phyloP scores from a whole-genome alignment of 1,140 invertebrate genomes.

The Drosophila parabipectinata region DNA sequence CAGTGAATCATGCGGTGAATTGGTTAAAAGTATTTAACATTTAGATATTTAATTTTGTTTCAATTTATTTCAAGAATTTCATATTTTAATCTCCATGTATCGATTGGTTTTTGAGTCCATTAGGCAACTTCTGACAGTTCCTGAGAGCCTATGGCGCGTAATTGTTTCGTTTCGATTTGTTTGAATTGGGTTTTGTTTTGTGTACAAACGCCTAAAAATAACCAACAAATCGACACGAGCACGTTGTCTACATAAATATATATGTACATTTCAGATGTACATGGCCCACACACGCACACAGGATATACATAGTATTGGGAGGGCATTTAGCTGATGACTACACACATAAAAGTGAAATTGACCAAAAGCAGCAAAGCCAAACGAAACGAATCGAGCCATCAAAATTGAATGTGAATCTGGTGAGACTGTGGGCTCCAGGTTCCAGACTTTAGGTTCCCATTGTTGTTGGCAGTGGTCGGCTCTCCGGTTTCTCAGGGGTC shows the following conservation, averaged over 20 bases:
- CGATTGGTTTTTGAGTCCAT: slow-evolving; percentile 38
- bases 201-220: slow-evolving; percentile 68
- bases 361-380: slow-evolving; percentile 60
- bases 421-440: slow-evolving; percentile 11
- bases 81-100: slow-evolving; percentile 3
- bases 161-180: slow-evolving; percentile 56
- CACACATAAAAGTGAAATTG: slow-evolving; percentile 79
- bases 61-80: neutral
- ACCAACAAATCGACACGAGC: slow-evolving; percentile 60
- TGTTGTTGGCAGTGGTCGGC: slow-evolving; percentile 8
- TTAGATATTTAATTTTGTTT: neutral
- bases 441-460: slow-evolving; percentile 16
- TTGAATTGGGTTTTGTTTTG: slow-evolving; percentile 31
- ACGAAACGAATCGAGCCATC: slow-evolving; percentile 56
- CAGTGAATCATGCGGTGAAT: neutral
- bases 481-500: slow-evolving; percentile 33
- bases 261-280: slow-evolving; percentile 11
- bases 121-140: slow-evolving; percentile 32
- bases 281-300: slow-evolving; percentile 5
- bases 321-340: slow-evolving; percentile 74
- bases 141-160: slow-evolving; percentile 42
- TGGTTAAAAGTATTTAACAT: no score
- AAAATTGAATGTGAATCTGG: slow-evolving; percentile 66
- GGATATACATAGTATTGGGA: slow-evolving; percentile 36
- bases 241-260: slow-evolving; percentile 61